Evolutionary conservation across 2,888 invertebrate genomes (phyloP).

Genomic region (Oconnorella tubifera): DNA sequence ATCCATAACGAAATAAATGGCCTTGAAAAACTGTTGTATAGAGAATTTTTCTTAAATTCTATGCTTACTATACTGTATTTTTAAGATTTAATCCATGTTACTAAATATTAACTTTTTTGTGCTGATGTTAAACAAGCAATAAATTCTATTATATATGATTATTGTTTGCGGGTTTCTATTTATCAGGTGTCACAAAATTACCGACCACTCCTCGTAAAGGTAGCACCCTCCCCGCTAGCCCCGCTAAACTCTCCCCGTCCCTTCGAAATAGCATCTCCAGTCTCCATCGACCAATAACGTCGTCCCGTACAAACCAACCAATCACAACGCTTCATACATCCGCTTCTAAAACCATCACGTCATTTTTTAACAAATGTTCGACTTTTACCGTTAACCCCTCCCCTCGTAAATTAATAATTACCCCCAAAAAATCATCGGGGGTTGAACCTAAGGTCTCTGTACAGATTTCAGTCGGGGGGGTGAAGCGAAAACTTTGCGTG

Average conservation of each 20-base stretch:
- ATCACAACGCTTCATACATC: neutral
- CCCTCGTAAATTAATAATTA: neutral
- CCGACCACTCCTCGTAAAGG: neutral
- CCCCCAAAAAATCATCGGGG: neutral
- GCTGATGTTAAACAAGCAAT: no score
- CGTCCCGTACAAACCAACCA: no score
- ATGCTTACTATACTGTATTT: no score
- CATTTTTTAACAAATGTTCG: neutral
- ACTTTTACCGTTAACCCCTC: neutral
- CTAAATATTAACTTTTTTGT: no score
- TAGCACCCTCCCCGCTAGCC: neutral
- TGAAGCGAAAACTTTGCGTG: neutral
- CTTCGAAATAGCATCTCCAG: neutral
- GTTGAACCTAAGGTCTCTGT: neutral
- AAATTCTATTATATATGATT: no score
- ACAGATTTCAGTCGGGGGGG: neutral
- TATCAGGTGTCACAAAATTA: no score
- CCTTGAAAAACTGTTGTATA: no score
- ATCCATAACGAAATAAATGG: no score
- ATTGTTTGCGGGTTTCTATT: no score
- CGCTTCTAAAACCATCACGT: neutral
- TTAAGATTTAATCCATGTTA: no score
- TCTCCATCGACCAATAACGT: neutral
- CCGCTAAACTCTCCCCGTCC: neutral
- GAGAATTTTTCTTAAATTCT: neutral